phyloP scores from a whole-genome alignment of 2,888 invertebrate species.

The Mythimna vitellina region DNA sequence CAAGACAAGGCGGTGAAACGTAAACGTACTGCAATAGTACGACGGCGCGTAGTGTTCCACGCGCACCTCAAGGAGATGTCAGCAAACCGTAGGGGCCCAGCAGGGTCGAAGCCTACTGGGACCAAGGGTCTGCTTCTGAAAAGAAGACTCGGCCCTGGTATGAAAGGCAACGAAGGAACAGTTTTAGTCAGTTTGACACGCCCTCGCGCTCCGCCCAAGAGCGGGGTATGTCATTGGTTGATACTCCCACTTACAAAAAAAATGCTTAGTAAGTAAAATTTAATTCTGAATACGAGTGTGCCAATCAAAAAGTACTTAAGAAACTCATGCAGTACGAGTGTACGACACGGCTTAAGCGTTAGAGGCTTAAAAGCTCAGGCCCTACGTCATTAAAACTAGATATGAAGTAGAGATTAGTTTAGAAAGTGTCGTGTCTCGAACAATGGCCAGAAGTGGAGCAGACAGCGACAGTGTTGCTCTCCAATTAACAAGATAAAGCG shows the following conservation, averaged over 20 bases:
- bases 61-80: too few species aligned
- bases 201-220: too few species aligned
- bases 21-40: constrained; percentile 20
- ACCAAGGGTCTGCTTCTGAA: too few species aligned
- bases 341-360: constrained; percentile 52
- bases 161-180: too few species aligned
- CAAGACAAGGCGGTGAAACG: constrained; percentile 24
- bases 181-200: too few species aligned
- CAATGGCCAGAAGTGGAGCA: constrained; percentile 83
- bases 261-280: constrained; percentile 14
- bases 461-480: constrained; percentile 71
- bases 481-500: constrained; percentile 82
- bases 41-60: too few species aligned
- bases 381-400: constrained; percentile 79
- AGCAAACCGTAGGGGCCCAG: too few species aligned
- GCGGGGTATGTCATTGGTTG: too few species aligned
- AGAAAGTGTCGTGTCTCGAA: constrained; percentile 86
- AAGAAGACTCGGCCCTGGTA: too few species aligned
- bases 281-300: constrained; percentile 38
- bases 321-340: constrained; percentile 41
- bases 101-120: too few species aligned
- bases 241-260: too few species aligned
- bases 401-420: constrained; percentile 81
- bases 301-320: constrained; percentile 54
- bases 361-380: constrained; percentile 70